phyloP scores from a whole-genome alignment of 2,888 invertebrate species.

The Pegoplata infirma region DNA sequence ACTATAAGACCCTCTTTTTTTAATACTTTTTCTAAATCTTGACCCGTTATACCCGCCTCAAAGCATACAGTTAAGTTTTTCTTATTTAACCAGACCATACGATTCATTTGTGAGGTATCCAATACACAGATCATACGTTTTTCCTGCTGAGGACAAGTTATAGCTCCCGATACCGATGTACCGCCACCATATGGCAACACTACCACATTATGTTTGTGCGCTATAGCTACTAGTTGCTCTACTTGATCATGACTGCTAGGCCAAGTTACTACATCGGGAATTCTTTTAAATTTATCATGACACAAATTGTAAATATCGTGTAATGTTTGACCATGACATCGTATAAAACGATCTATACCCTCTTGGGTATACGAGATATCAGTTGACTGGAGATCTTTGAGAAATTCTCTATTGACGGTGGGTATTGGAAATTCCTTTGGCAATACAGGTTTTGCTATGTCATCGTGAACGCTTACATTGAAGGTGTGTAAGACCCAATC shows the following conservation, averaged over 20 bases:
- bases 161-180: constrained; percentile 93
- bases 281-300: constrained; percentile 86
- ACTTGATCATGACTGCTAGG: constrained; percentile 93
- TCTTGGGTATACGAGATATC: constrained; percentile 83
- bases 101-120: constrained; percentile 97
- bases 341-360: constrained; percentile 89
- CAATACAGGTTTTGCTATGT: constrained; percentile 79
- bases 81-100: constrained; percentile 94
- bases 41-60: constrained; percentile 95
- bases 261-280: constrained; percentile 97
- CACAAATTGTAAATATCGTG: constrained; percentile 91
- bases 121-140: constrained; percentile 89
- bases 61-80: constrained; percentile 89
- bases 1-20: constrained; percentile 88
- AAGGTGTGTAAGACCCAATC: constrained; percentile 89
- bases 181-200: constrained; percentile 97
- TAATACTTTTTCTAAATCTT: constrained; percentile 93
- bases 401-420: constrained; percentile 81
- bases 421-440: constrained; percentile 84
- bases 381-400: constrained; percentile 80
- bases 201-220: constrained; percentile 86
- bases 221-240: constrained; percentile 86
- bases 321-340: constrained; percentile 95
- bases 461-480: constrained; percentile 81
- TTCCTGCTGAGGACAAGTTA: constrained; percentile 90